Conservation (phyloP, 2,797 vertebrate species). For the Spondyliosoma cantharus region DNA sequence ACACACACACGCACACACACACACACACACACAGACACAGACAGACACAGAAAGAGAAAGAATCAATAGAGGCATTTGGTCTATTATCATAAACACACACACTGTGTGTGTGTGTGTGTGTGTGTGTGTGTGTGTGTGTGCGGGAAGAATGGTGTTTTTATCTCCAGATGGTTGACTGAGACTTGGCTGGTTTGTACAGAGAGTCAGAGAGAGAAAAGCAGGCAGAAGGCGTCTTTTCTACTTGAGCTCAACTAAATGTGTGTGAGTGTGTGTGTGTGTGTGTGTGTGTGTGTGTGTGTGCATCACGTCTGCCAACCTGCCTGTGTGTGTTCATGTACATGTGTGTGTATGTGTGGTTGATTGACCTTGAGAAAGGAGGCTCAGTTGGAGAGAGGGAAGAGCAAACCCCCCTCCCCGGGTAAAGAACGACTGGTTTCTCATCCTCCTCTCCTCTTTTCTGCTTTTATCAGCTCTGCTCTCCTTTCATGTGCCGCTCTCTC, state of each 20-base stretch:
- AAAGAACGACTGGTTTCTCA: constrained; percentile 68
- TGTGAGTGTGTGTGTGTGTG: constrained; percentile 56
- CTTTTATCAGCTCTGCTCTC: constrained; percentile 19
- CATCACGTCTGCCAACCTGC: constrained; percentile 59
- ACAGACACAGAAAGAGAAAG: constrained; percentile 67
- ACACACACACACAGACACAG: constrained; percentile 2
- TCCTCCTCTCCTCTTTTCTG: constrained; percentile 60
- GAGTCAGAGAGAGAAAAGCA: constrained; percentile 73
- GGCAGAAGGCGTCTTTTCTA: constrained; percentile 77
- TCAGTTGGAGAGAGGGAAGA: constrained; percentile 81
- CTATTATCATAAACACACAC: constrained; percentile 83
- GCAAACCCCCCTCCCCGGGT: constrained; percentile 67
- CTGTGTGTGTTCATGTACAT: constrained; percentile 35
- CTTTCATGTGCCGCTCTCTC: constrained; percentile 19
- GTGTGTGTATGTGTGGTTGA: constrained; percentile 52
- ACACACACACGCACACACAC: constrained; percentile 8
- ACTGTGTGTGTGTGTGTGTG: constrained; percentile 38
- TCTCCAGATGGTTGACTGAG: constrained; percentile 79
- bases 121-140: constrained; percentile 56
- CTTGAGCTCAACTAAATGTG: constrained; percentile 66
- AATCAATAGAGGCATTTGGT: constrained; percentile 85
- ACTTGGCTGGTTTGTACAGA: constrained; percentile 79
- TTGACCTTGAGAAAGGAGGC: constrained; percentile 86
- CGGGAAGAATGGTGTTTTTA: constrained; percentile 69
- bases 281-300: constrained; percentile 39